A percentile compares a stretch with the other conserved stretches of the same genome.
phyloP scores from a whole-genome alignment of 1,140 invertebrate species.

The Drosophila aff. region DNA sequence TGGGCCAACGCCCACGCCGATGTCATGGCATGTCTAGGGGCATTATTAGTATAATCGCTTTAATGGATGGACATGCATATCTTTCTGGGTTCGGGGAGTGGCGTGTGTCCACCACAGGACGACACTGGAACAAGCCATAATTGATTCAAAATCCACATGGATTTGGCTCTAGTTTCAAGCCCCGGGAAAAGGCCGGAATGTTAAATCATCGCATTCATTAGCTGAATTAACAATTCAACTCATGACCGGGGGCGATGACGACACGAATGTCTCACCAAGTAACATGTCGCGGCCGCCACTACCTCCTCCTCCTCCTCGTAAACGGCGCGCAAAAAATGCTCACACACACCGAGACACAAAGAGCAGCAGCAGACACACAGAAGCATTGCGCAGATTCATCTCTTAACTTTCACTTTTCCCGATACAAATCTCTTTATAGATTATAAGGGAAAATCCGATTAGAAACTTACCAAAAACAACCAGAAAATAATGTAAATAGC shows the following conservation, averaged over 20 bases:
- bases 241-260: slow-evolving; percentile 56
- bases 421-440: not conserved
- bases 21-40: slow-evolving; percentile 44
- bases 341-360: slow-evolving; percentile 38
- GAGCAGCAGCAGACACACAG: slow-evolving; percentile 17
- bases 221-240: slow-evolving; percentile 60
- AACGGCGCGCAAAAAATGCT: slow-evolving; percentile 27
- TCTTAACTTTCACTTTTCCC: slow-evolving; percentile 62
- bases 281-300: slow-evolving; percentile 21
- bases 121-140: slow-evolving; percentile 20
- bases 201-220: slow-evolving; percentile 56
- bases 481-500: slow-evolving; percentile 93
- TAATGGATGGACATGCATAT: slow-evolving; percentile 29
- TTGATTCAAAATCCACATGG: slow-evolving; percentile 22
- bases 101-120: slow-evolving; percentile 21
- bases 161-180: slow-evolving; percentile 9
- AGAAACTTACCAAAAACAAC: slow-evolving; percentile 92
- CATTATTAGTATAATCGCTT: slow-evolving; percentile 35
- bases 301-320: slow-evolving; percentile 14
- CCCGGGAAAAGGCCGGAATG: slow-evolving; percentile 14
- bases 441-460: not conserved
- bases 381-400: slow-evolving; percentile 51
- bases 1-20: slow-evolving; percentile 60
- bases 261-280: slow-evolving; percentile 43
- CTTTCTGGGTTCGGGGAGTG: slow-evolving; percentile 24